phyloP scores from a whole-genome alignment of 2,113 vertebrate species.

The Dromas ardeola region DNA sequence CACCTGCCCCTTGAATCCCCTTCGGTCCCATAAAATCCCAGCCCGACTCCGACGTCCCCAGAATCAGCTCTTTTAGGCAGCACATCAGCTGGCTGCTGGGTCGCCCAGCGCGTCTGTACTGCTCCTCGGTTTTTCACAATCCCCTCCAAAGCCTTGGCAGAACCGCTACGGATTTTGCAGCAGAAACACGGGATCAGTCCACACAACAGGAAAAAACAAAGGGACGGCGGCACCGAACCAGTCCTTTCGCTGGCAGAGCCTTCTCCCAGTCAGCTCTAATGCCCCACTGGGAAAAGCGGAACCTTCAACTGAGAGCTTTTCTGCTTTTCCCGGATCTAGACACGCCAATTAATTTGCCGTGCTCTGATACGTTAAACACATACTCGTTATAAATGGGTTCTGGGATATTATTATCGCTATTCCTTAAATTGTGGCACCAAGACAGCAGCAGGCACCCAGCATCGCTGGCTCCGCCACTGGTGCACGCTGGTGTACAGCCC shows the following conservation, averaged over 20 bases:
- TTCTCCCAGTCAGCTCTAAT: not conserved
- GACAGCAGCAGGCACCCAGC: not conserved
- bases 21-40: not conserved
- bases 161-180: not conserved
- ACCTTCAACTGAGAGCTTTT: not conserved
- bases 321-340: not conserved
- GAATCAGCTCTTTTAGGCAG: not conserved
- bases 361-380: not conserved
- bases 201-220: accelerated
- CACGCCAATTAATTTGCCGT: not conserved
- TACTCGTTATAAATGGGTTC: accelerated
- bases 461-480: not conserved
- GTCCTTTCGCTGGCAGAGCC: not conserved
- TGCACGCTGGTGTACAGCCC: not conserved
- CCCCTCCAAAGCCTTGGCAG: not conserved
- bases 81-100: not conserved
- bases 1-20: not conserved
- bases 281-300: not conserved
- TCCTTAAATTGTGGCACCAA: too few species aligned
- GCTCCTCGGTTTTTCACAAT: not conserved
- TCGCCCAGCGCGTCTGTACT: not conserved
- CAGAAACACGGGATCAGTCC: not conserved
- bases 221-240: not conserved
- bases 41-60: accelerated
- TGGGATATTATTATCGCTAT: not conserved